Evolutionary conservation across 1,140 invertebrate species (phyloP), one percentile per base, ranked within the genome.

Genomic region (Uloborus diversus): DNA sequence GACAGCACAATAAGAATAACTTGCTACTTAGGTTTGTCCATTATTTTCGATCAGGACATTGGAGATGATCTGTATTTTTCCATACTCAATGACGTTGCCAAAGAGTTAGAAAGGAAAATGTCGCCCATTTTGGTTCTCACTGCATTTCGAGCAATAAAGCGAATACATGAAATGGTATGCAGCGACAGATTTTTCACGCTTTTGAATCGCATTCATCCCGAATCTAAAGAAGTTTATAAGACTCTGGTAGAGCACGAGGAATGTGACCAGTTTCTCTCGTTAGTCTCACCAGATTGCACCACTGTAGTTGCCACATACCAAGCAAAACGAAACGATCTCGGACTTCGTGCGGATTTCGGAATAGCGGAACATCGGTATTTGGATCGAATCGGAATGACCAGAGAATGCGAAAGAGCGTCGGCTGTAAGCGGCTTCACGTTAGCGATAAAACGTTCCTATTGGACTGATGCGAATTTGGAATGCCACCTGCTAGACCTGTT

Each of bases 1-100:
- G 20, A 23, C 4, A 30, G 33, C 2, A 20, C 27, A 11, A 49
- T 64, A 4, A 20, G 27, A 33, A 14, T 75, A 7, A 13, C 37
- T 30, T 65, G 59, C 59, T 28, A 53, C 30, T 25, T 51, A 23
- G 73, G 73, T 13, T 13, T 37, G 3, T 27, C 9, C 20, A 14
- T 78, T 14, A 25, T 65, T 13, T 78, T 78, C 25, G 73, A 78
- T 25, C 37, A 37, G 53, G 62, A 78, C 20, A 56, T 78, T 2
- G 73, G 62, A 0, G 33, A 66, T 11, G 9, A 27, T 28, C 23
- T 57, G 4, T 78, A 57, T 14, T 35, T 32, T 17, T 23, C 1
- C 7, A 20, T 78, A 0, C 2, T 78, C 3, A 17, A 14, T 0
- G 0, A 47, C 0, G 5, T 78, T 9, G 9, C 35, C 4, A 66